Percentiles rank a stretch among this genome's conserved stretches.
phyloP scores from a whole-genome alignment of 2,888 invertebrate species.

The Ceramica pisi region DNA sequence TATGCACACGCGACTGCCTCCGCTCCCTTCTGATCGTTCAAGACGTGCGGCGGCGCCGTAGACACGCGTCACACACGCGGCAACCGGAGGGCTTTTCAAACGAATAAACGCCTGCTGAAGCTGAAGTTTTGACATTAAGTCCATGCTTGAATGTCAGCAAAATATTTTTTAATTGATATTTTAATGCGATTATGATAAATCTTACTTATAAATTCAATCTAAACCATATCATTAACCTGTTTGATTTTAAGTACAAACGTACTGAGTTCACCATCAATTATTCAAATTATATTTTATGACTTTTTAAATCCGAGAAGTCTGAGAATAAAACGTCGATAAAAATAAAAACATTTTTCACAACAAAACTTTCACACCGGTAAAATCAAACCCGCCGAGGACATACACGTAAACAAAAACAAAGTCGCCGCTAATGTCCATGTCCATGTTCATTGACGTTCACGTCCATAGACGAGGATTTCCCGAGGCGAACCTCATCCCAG shows the following conservation, averaged over 20 bases:
- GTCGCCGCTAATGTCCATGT: slow-evolving; percentile 63
- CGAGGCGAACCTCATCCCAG: slow-evolving; percentile 78
- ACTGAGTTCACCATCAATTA: slow-evolving; percentile 18
- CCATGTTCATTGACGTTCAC: slow-evolving; percentile 69
- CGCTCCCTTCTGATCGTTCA: slow-evolving; percentile 76
- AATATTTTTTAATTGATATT: slow-evolving; percentile 1
- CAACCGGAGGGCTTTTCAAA: slow-evolving; percentile 58
- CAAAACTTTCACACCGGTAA: slow-evolving; percentile 22
- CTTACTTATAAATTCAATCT: background rate
- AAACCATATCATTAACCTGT: slow-evolving; percentile 2
- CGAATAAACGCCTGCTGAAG: slow-evolving; percentile 43
- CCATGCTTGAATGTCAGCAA: background rate
- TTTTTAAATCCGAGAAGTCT: slow-evolving; percentile 2
- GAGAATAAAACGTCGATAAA: background rate
- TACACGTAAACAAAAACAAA: slow-evolving; percentile 61
- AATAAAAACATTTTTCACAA: slow-evolving; percentile 7
- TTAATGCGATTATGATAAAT: slow-evolving; percentile 13
- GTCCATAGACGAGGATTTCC: slow-evolving; percentile 78
- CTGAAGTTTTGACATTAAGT: slow-evolving; percentile 2
- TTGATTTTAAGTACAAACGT: background rate
- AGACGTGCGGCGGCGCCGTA: slow-evolving; percentile 72
- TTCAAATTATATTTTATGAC: slow-evolving; percentile 9
- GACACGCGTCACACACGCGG: slow-evolving; percentile 73
- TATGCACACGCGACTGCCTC: slow-evolving; percentile 83
- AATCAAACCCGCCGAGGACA: slow-evolving; percentile 41